phyloP scores from a whole-genome alignment of 2,797 vertebrate species.

The Manis pentadactyla region DNA sequence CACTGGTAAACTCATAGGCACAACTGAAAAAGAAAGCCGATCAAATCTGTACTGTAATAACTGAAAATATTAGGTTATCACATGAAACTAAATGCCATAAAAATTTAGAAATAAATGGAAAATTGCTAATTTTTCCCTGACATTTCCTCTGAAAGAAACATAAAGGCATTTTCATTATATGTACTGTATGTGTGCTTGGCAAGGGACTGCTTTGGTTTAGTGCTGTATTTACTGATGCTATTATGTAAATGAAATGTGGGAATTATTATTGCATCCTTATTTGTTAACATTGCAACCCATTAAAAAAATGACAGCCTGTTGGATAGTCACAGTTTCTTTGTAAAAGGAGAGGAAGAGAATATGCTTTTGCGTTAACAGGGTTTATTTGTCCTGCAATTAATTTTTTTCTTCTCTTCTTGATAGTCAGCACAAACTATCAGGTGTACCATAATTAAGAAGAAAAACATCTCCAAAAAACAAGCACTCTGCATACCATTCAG shows the following conservation, averaged over 20 bases:
- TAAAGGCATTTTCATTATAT: background rate
- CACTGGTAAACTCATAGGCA: constrained; percentile 43
- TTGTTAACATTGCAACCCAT: background rate
- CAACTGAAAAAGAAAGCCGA: constrained; percentile 63
- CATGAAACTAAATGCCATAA: constrained; percentile 57
- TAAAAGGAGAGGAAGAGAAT: constrained; percentile 32
- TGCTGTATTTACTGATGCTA: background rate
- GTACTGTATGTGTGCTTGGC: background rate
- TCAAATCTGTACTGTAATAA: constrained; percentile 66
- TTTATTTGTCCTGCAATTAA: background rate
- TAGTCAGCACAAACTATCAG: background rate
- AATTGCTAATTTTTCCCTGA: background rate
- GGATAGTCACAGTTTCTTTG: constrained; percentile 18
- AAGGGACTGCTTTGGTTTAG: background rate
- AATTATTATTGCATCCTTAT: background rate
- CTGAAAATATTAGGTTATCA: constrained; percentile 48
- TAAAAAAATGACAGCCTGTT: constrained; percentile 12
- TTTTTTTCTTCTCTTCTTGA: constrained; percentile 9
- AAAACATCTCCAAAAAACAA: background rate
- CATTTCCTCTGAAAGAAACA: constrained; percentile 13
- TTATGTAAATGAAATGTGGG: background rate
- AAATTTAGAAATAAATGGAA: constrained; percentile 73
- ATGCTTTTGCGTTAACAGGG: background rate
- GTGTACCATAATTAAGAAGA: constrained; percentile 37
- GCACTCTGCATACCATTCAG: background rate